Percentiles rank a stretch among this genome's conserved stretches.
Conservation (phyloP, 2,113 vertebrate genomes). For the Pyxicephalus adspersus region DNA sequence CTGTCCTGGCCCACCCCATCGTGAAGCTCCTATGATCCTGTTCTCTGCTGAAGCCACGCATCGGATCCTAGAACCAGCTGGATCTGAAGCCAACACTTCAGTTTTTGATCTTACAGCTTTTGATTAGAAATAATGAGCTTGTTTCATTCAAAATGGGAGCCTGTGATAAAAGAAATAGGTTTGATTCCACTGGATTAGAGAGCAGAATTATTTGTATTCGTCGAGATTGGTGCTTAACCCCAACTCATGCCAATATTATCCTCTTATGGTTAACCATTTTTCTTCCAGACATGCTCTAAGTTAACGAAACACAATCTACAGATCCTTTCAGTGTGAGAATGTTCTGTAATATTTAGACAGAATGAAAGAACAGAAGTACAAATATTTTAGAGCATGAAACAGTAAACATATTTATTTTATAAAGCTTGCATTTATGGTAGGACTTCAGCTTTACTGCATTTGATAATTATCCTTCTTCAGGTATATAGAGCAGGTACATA, state of each 20-base stretch:
- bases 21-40: constrained; percentile 87
- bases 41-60: constrained; percentile 91
- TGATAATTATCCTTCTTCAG: too few species aligned
- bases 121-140: constrained; percentile 98
- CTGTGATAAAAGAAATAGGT: constrained; percentile 96
- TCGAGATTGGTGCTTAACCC: constrained; percentile 12
- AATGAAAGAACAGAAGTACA: too few species aligned
- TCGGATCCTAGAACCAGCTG: constrained; percentile 69
- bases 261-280: constrained; percentile 14
- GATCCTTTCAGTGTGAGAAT: too few species aligned
- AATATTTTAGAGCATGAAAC: too few species aligned
- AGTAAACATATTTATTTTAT: too few species aligned
- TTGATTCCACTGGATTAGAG: constrained; percentile 98
- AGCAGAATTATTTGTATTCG: constrained; percentile 82
- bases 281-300: background rate
- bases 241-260: background rate
- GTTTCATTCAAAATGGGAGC: constrained; percentile 96
- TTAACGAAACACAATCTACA: too few species aligned
- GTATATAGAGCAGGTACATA: too few species aligned
- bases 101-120: constrained; percentile 95
- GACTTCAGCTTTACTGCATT: too few species aligned
- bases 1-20: constrained; percentile 26
- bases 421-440: too few species aligned
- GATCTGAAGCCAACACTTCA: constrained; percentile 95
- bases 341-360: too few species aligned